These are phyloP conservation scores for Myripristis jacobus DNA, from an alignment of 2,797 vertebrate genomes.

Conservation along the genomic window DNA sequence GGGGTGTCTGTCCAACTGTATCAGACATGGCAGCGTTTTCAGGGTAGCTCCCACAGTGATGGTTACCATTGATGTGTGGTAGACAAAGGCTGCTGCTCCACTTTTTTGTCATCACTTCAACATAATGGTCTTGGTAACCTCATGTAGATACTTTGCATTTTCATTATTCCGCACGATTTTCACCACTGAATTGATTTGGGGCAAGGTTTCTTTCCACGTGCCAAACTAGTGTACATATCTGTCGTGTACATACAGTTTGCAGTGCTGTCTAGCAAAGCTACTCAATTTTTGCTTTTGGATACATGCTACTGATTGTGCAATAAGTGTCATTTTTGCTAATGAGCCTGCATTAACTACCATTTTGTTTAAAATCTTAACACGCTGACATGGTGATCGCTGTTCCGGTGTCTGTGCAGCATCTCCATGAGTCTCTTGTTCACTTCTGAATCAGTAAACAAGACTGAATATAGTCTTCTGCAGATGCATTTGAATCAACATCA, in stretches of 20 bases:
- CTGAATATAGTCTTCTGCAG: too few species aligned
- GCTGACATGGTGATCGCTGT: neutral
- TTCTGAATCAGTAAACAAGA: constrained; percentile 9
- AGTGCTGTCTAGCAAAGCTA: neutral
- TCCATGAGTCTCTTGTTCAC: too few species aligned
- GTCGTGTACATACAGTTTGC: neutral
- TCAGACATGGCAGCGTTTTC: too few species aligned
- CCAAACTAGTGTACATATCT: neutral
- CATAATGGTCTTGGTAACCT: neutral
- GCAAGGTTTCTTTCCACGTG: neutral
- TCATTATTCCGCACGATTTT: too few species aligned
- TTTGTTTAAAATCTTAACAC: constrained; percentile 1
- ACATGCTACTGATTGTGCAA: constrained; percentile 7
- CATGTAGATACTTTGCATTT: neutral
- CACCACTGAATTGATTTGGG: neutral
- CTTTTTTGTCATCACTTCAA: neutral
- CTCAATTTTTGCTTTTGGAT: neutral
- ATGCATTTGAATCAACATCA: too few species aligned
- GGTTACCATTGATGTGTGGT: too few species aligned
- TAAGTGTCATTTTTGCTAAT: constrained; percentile 4
- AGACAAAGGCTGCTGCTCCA: too few species aligned
- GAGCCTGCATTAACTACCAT: constrained; percentile 9
- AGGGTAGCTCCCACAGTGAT: too few species aligned
- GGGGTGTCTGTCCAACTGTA: too few species aligned
- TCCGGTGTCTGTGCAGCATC: neutral